Evolutionary conservation across 2,797 vertebrate genomes (phyloP), one percentile per base, ranked within the genome.

Genomic region (Alfaro cultratus): DNA sequence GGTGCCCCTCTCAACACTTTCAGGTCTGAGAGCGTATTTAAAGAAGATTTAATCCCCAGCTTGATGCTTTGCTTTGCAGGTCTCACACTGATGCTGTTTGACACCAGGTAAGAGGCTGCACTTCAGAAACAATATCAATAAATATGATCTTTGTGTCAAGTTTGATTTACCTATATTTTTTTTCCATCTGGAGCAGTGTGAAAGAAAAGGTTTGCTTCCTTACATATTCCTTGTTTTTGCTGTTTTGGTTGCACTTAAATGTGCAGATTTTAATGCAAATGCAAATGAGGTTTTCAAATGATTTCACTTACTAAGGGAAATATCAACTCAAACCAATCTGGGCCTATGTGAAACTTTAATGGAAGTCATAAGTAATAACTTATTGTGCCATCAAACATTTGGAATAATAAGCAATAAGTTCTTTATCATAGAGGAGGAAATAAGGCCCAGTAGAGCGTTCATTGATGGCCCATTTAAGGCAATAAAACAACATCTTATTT

Each of bases 61-160:
- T 43, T 68, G 53, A 53, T 62, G 51, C 67, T 53, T 80, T 68
- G 3, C 41, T 46, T 67, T 31, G 21, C 53, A 55, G 31, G 26
- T 73, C 67, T 77, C 84, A 67, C 12, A 73, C 53, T 13, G 11
- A 60, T n/a, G 39, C 79, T 57, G 26, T 67, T 71, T 80, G 62
- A 85, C 57, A 73, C 67, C 80, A 91, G 92, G 91, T 93, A 91
- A 90, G 93, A 79, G 26, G n/a, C 71, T 70, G 31, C 1, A 47
- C 55, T 77, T n/a, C 5, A 36, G 7, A 15, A 60, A 6, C 10
- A n/a, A 3, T 15, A 51, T 79, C 10, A 78, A 70, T 83, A 75
- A 15, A 21, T 67, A 12, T 67, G 21, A 68, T 43, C 12, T 45
- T 45, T 45, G 9, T 26, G 21, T 41, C 15, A 16, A 39, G 36